Evolutionary conservation across 2,797 vertebrate species (phyloP).

Genomic region (Neosilurus mollespiculum): DNA sequence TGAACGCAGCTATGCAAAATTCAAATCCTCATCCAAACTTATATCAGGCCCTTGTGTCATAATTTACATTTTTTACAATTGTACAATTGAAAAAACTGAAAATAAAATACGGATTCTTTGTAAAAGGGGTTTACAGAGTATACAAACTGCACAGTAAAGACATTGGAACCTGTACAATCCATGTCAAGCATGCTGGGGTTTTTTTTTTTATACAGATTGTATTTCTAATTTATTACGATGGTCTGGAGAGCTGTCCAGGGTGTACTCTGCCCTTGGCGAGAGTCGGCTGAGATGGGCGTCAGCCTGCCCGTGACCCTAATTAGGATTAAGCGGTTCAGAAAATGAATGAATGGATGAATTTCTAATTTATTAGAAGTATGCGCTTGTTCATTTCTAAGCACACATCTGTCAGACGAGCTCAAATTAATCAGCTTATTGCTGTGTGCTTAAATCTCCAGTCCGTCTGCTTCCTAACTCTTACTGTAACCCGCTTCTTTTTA

Average conservation of each 20-base stretch:
- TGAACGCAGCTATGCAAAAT: too few species aligned
- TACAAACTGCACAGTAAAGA: too few species aligned
- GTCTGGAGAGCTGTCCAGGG: too few species aligned
- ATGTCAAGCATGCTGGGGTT: not conserved
- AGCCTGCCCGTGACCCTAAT: too few species aligned
- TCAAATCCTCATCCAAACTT: too few species aligned
- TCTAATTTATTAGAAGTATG: conserved; percentile 1
- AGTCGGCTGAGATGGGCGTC: too few species aligned
- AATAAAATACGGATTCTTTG: too few species aligned
- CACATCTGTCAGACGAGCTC: conserved; percentile 40
- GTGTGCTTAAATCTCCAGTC: conserved; percentile 35
- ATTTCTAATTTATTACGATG: not conserved
- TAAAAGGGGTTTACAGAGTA: not conserved
- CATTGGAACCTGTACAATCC: not conserved
- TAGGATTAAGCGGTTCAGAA: too few species aligned
- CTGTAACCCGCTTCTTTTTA: not conserved
- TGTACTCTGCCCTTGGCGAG: too few species aligned
- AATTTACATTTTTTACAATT: too few species aligned
- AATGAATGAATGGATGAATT: not conserved
- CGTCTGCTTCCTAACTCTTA: not conserved
- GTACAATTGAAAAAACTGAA: too few species aligned
- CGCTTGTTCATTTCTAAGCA: conserved; percentile 19
- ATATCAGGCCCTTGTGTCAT: too few species aligned
- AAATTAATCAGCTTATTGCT: conserved; percentile 39
- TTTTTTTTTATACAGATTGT: not conserved